Percentiles rank a stretch among this genome's conserved stretches.
These are phyloP conservation scores for Atethmia centrago DNA, from an alignment of 2,888 invertebrate genomes.

Conservation along the genomic window DNA sequence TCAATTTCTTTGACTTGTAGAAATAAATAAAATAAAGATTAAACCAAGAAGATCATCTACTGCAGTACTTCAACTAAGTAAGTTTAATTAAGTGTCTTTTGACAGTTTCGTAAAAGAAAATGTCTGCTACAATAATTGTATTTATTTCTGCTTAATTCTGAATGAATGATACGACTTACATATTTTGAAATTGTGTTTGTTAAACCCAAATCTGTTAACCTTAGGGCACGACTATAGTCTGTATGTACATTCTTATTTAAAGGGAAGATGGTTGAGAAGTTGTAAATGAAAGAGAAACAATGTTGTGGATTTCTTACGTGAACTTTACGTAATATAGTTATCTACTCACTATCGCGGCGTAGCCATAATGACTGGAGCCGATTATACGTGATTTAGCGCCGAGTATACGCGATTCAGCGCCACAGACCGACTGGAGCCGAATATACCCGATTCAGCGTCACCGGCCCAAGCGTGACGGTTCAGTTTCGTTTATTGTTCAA, in stretches of 20 bases:
- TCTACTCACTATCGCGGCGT: background rate
- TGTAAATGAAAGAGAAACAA: background rate
- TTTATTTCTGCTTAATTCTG: conserved; percentile 17
- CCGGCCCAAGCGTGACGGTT: no score
- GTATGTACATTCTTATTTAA: background rate
- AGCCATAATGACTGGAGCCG: no score
- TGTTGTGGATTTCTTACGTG: background rate
- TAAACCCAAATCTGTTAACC: no score
- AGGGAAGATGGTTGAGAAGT: background rate
- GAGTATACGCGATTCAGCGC: no score
- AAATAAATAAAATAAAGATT: background rate
- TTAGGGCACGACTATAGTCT: background rate
- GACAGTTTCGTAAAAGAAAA: conserved; percentile 8
- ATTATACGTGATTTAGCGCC: no score
- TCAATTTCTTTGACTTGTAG: background rate
- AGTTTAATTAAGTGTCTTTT: conserved; percentile 3
- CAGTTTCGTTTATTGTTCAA: no score
- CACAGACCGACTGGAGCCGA: no score
- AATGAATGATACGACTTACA: background rate
- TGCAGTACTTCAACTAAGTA: background rate
- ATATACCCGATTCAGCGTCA: no score
- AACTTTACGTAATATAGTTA: background rate
- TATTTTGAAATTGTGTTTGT: no score
- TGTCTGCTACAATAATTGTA: conserved; percentile 19
- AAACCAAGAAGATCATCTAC: background rate